Evolutionary conservation across 2,888 invertebrate species (phyloP).

Genomic region (Cantharis nigra): DNA sequence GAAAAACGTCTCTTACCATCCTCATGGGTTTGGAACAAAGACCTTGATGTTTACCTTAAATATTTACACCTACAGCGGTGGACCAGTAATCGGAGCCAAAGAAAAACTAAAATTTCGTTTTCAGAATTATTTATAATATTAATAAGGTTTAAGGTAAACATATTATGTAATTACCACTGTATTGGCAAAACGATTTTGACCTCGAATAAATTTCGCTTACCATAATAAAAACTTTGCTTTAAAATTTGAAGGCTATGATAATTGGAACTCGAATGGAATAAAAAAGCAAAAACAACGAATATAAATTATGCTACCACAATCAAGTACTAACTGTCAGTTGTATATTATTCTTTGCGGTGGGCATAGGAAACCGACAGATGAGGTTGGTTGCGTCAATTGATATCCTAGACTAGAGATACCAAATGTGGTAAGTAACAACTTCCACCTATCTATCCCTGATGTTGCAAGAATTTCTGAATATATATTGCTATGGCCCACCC

Average conservation of each 20-base stretch:
- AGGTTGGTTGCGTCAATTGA: too few species aligned
- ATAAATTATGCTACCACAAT: too few species aligned
- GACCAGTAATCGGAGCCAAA: background rate
- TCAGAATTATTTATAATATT: background rate
- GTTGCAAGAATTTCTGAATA: too few species aligned
- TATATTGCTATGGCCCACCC: too few species aligned
- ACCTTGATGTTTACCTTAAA: background rate
- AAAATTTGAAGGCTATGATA: background rate
- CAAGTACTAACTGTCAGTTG: too few species aligned
- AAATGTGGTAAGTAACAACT: too few species aligned
- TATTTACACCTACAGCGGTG: background rate
- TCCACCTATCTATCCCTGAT: too few species aligned
- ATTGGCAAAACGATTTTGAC: background rate
- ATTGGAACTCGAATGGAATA: background rate
- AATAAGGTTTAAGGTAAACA: background rate
- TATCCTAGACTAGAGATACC: too few species aligned
- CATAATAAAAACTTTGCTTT: background rate
- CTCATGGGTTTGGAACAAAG: background rate
- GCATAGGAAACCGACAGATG: too few species aligned
- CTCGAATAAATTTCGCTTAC: background rate
- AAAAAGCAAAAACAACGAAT: background rate
- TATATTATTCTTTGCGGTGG: too few species aligned
- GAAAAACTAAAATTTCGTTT: background rate
- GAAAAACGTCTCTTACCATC: background rate
- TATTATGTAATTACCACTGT: background rate